phyloP scores from a whole-genome alignment of 1,140 invertebrate species.

The Glomeris maerens region DNA sequence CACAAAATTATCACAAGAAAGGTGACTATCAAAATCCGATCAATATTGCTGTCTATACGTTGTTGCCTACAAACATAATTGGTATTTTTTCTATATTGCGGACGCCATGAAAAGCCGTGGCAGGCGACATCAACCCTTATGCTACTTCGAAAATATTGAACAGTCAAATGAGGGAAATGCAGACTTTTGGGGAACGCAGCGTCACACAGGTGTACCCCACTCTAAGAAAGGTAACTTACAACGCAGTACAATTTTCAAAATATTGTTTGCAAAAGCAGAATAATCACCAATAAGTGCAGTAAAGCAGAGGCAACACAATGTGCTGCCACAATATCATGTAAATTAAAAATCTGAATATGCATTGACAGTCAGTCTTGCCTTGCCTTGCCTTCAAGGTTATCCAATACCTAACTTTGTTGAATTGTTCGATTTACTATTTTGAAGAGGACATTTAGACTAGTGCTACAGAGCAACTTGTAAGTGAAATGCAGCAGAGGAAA shows the following conservation, averaged over 20 bases:
- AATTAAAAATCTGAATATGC: too few species aligned
- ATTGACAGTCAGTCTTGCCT: too few species aligned
- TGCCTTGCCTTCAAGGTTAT: too few species aligned
- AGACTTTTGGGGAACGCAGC: conserved; percentile 2
- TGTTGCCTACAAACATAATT: neutral
- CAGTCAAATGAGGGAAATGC: conserved; percentile 4
- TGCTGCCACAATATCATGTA: too few species aligned
- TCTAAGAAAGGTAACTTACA: conserved; percentile 5
- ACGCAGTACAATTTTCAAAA: neutral
- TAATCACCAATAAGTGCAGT: neutral
- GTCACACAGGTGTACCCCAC: conserved; percentile 1
- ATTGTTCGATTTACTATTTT: too few species aligned
- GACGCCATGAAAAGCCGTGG: neutral
- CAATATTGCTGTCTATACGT: neutral
- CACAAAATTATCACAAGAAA: neutral
- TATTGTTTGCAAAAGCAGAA: neutral
- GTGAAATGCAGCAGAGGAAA: too few species aligned
- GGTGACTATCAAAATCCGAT: neutral
- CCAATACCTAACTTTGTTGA: too few species aligned
- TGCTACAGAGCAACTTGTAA: too few species aligned
- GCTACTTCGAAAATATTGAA: conserved; percentile 8
- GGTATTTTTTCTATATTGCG: neutral
- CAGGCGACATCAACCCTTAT: conserved; percentile 7
- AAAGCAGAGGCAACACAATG: neutral
- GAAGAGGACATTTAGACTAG: too few species aligned